Base-by-base conservation (phyloP, 1,140 invertebrate genomes). In the Heterodera carotae region DNA sequence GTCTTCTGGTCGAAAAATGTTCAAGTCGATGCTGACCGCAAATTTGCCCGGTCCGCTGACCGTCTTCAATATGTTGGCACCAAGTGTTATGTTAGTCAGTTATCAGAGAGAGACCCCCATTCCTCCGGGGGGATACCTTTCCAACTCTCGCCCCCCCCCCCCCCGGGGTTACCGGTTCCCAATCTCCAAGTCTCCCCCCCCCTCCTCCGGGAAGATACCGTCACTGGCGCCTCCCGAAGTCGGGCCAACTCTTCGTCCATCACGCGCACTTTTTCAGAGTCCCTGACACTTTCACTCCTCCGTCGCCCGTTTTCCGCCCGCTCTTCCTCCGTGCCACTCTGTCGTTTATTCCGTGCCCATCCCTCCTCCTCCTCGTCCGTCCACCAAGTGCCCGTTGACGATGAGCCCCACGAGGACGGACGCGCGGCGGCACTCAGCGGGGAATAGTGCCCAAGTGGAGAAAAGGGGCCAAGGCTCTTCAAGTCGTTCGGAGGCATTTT, bases 1-100 rank as follows among this genome's bases (percentile, higher is more conserved):
- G 76, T 78, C 77, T 8, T 78, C 77, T 59, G 77, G 60, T 29
- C 60, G 27, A 29, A 78, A 78, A 25, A 78, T 78, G 22, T 78
- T 39, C 53, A 78, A 10, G 33, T 78, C 76, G 27, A 78, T 53
- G 31, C 36, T 69, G 8, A 78, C 31, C 33, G 27, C 29, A n/a
- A 69, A 78, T 22, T 39, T 78, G 75, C 56, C 39, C 53, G 8
- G 25, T n/a, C 29, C 48, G 27, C 31, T 78, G 10, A 64, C 29
- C n/a, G 62, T 67, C 76, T 77, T 27, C n/a, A 76, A 71, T 22
- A 71, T 22, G 67, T 2, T 10, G 7, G 43, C n/a, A n/a, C n/a
- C n/a, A n/a, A n/a, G n/a, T n/a, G n/a, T n/a, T n/a, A 31, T 34
- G 36, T 34, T 22, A 67, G n/a, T 43, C 48, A 22, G 48, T 56